phyloP scores from a whole-genome alignment of 2,888 invertebrate genomes.

The Phanerotoma sp. region DNA sequence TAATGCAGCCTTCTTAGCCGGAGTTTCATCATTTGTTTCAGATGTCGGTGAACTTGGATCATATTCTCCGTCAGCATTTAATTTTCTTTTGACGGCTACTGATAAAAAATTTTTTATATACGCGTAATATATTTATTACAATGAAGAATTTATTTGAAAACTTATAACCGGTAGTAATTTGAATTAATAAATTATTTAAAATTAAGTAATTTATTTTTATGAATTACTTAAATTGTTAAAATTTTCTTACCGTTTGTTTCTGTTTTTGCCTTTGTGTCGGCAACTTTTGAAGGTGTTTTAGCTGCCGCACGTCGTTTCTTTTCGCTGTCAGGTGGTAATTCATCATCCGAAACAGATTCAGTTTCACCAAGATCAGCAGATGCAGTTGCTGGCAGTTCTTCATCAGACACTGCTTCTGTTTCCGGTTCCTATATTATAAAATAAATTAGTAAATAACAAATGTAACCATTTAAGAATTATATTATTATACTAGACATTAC shows the following conservation, averaged over 20 bases:
- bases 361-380: conserved; percentile 80
- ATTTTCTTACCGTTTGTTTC: conserved; percentile 51
- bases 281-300: conserved; percentile 55
- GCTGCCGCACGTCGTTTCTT: conserved; percentile 61
- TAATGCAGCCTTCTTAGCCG: conserved; percentile 60
- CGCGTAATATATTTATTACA: too few relatives aligned
- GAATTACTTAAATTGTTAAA: background rate
- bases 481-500: too few relatives aligned
- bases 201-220: background rate
- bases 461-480: too few relatives aligned
- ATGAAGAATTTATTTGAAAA: too few relatives aligned
- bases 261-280: conserved; percentile 56
- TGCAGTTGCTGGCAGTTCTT: conserved; percentile 73
- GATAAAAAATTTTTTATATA: background rate
- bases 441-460: background rate
- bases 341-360: conserved; percentile 83
- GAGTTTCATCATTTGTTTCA: conserved; percentile 68
- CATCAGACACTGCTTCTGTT: conserved; percentile 83
- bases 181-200: background rate
- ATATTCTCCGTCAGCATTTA: conserved; percentile 65
- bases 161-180: too few relatives aligned
- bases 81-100: conserved; percentile 52
- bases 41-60: conserved; percentile 81
- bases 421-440: conserved; percentile 69
- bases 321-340: conserved; percentile 66